Percentiles rank a stretch among this genome's conserved stretches.
These are phyloP conservation scores for Aulostomus chinensis DNA, from an alignment of 2,797 vertebrate genomes.

Conservation along the genomic window DNA sequence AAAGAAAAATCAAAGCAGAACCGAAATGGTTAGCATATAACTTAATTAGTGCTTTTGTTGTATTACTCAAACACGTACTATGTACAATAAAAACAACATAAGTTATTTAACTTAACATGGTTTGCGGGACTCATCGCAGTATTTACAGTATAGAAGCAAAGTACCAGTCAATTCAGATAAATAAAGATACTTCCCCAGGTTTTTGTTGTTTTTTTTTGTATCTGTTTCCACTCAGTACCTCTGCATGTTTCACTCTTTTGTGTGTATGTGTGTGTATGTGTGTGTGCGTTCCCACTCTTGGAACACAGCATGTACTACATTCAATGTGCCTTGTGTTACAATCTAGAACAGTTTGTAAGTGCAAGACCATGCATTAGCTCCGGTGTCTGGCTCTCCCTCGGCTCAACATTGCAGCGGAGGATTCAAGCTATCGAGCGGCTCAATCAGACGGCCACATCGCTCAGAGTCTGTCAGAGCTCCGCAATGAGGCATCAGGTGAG, in stretches of 20 bases:
- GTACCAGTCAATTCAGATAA: slow-evolving; percentile 71
- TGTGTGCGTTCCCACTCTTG: slow-evolving; percentile 61
- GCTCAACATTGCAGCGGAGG: slow-evolving; percentile 36
- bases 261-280: slow-evolving; percentile 35
- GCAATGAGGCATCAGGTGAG: slow-evolving; percentile 60
- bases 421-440: slow-evolving; percentile 51
- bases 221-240: slow-evolving; percentile 53
- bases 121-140: slow-evolving; percentile 63
- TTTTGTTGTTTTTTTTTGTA: slow-evolving; percentile 53
- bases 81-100: slow-evolving; percentile 80
- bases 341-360: slow-evolving; percentile 84
- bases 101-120: slow-evolving; percentile 75
- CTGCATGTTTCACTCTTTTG: slow-evolving; percentile 40
- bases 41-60: slow-evolving; percentile 82
- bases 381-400: slow-evolving; percentile 33
- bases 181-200: slow-evolving; percentile 63
- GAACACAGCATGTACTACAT: slow-evolving; percentile 89
- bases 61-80: slow-evolving; percentile 75
- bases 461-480: slow-evolving; percentile 28
- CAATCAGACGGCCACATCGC: slow-evolving; percentile 43
- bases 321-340: slow-evolving; percentile 95
- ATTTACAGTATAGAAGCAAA: slow-evolving; percentile 81
- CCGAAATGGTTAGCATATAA: slow-evolving; percentile 79
- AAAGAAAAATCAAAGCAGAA: slow-evolving; percentile 68
- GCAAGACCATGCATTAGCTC: slow-evolving; percentile 75